Percentiles rank a stretch among this genome's conserved stretches.
phyloP scores from a whole-genome alignment of 30 jellyfish, hydroid and myxozoan genomes.

The Aurelia sp. region DNA sequence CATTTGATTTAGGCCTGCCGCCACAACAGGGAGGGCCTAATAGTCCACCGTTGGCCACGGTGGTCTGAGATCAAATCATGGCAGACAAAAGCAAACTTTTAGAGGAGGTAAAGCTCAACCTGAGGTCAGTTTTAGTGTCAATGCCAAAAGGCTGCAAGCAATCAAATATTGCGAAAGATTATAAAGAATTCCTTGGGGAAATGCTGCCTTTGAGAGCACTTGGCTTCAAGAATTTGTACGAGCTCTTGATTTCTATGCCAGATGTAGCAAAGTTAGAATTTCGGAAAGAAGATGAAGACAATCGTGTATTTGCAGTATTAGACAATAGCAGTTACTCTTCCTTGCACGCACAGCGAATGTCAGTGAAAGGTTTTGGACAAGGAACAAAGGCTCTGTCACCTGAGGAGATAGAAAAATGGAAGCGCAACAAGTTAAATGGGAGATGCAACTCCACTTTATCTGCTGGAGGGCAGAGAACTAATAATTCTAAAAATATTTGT shows the following conservation, averaged over 20 bases:
- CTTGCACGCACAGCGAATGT: slow-evolving; percentile 78
- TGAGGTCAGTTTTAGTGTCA: slow-evolving; percentile 56
- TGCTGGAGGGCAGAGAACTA: background rate
- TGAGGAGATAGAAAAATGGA: slow-evolving; percentile 62
- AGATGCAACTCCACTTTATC: background rate
- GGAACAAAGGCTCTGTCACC: slow-evolving; percentile 63
- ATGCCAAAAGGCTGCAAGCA: slow-evolving; percentile 51
- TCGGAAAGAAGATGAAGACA: slow-evolving; percentile 74
- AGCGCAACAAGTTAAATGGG: slow-evolving; percentile 5
- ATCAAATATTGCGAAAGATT: slow-evolving; percentile 52
- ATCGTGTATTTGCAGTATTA: slow-evolving; percentile 80
- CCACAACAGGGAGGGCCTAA: background rate
- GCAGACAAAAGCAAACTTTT: background rate
- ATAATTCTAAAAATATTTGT: background rate
- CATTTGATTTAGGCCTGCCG: too few species aligned
- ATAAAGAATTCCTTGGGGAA: slow-evolving; percentile 68
- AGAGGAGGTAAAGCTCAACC: slow-evolving; percentile 44
- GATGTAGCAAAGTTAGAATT: slow-evolving; percentile 83
- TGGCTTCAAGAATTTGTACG: slow-evolving; percentile 72
- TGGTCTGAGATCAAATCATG: background rate
- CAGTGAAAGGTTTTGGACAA: slow-evolving; percentile 57
- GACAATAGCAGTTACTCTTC: slow-evolving; percentile 66
- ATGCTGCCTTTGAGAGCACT: slow-evolving; percentile 51
- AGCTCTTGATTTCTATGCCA: slow-evolving; percentile 73
- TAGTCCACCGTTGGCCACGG: background rate